Conservation (phyloP, 2,888 invertebrate genomes). For the Blastobasis lacticolella region DNA sequence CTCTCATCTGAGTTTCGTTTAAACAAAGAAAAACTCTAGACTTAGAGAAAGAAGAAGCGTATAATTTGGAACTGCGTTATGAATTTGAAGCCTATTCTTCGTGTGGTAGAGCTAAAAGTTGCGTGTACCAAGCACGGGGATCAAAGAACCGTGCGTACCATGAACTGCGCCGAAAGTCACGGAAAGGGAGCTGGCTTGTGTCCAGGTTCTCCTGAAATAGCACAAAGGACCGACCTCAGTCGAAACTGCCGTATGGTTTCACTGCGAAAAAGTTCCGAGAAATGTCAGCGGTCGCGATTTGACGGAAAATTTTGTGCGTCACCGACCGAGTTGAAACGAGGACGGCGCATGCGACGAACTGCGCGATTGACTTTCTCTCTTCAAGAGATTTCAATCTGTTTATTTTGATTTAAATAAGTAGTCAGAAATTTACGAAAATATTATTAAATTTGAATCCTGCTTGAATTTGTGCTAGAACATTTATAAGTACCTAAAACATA, state of each 20-base stretch:
- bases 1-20: constrained; percentile 31
- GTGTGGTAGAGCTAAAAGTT: constrained; percentile 7
- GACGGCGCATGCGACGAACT: constrained; percentile 5
- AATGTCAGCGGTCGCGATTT: constrained; percentile 48
- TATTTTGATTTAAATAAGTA: too few species aligned
- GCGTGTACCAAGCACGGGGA: constrained; percentile 19
- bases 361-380: too few species aligned
- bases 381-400: too few species aligned
- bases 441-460: too few species aligned
- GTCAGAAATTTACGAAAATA: too few species aligned
- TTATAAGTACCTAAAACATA: too few species aligned
- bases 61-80: too few species aligned
- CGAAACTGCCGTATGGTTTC: constrained; percentile 55
- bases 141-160: constrained; percentile 46
- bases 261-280: constrained; percentile 63
- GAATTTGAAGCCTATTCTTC: constrained; percentile 2
- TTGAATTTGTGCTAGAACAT: too few species aligned
- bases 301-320: constrained; percentile 62
- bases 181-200: constrained; percentile 44
- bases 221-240: constrained; percentile 70
- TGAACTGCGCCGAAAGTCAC: constrained; percentile 50
- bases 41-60: too few species aligned
- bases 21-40: constrained; percentile 34
- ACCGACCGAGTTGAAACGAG: constrained; percentile 18
- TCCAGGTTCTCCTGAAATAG: constrained; percentile 71